Conservation (phyloP, 2,888 invertebrate genomes). For the Tribolium freemani region DNA sequence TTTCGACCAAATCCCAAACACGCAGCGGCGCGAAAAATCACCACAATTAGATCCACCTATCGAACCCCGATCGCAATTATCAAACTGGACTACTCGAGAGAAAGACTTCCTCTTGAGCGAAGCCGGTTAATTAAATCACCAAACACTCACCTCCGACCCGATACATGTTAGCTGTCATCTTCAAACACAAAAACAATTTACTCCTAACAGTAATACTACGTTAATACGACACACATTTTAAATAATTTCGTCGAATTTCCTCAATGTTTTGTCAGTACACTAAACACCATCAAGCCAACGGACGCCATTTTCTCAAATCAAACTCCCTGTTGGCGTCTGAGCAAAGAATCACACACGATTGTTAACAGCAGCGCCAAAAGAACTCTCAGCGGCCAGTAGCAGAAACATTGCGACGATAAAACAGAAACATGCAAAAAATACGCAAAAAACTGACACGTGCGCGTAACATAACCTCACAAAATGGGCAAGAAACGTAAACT, state of each 20-base stretch:
- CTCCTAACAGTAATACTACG: conserved; percentile 76
- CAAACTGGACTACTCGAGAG: background rate
- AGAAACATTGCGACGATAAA: conserved; percentile 37
- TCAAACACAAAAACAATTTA: conserved; percentile 75
- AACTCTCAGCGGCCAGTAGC: conserved; percentile 25
- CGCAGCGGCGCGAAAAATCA: background rate
- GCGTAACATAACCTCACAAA: conserved; percentile 34
- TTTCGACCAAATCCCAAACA: background rate
- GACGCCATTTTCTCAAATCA: conserved; percentile 66
- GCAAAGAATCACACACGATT: conserved; percentile 15
- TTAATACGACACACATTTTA: conserved; percentile 70
- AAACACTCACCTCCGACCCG: conserved; percentile 93
- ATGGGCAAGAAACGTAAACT: conserved; percentile 74
- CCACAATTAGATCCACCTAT: background rate
- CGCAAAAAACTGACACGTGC: background rate
- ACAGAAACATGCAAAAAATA: conserved; percentile 39
- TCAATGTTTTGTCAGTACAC: conserved; percentile 66
- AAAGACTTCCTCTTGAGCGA: conserved; percentile 33
- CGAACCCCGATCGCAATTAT: background rate
- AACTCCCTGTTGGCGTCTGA: conserved; percentile 37
- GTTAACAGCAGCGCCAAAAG: conserved; percentile 21
- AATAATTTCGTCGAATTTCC: conserved; percentile 57
- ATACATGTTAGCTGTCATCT: conserved; percentile 98
- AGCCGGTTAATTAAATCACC: conserved; percentile 27
- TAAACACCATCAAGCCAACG: conserved; percentile 66